Conservation (phyloP, 2,888 invertebrate genomes). For the Mythimna lalbum region DNA sequence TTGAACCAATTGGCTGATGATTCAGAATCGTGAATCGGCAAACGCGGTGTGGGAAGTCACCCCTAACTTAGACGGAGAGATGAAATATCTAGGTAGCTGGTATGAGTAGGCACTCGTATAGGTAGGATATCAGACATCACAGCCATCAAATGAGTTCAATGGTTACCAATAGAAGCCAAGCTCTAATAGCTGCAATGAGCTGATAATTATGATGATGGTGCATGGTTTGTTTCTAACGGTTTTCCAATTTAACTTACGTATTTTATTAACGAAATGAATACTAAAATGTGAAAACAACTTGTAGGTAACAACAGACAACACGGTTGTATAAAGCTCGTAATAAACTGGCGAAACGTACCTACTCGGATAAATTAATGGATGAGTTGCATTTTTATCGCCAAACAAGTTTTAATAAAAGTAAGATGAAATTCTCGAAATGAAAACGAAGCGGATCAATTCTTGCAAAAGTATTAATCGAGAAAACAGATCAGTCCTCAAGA, state of each 20-base stretch:
- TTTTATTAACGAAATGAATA: neutral
- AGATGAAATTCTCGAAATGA: slow-evolving; percentile 18
- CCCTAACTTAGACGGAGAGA: neutral
- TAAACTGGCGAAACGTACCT: neutral
- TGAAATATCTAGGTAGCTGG: neutral
- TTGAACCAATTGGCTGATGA: neutral
- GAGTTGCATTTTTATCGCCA: slow-evolving; percentile 30
- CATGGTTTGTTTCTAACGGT: neutral
- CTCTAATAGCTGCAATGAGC: neutral
- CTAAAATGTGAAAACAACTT: neutral
- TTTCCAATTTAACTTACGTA: neutral
- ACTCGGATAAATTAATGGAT: slow-evolving; percentile 20
- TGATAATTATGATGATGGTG: no score
- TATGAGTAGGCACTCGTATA: no score
- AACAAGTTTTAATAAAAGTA: slow-evolving; percentile 17
- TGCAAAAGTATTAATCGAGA: slow-evolving; percentile 42
- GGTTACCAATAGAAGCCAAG: neutral
- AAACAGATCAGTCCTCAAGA: slow-evolving; percentile 39
- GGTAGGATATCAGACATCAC: neutral
- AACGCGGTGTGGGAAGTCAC: neutral
- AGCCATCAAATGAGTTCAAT: neutral
- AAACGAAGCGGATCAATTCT: slow-evolving; percentile 23
- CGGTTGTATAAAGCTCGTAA: neutral
- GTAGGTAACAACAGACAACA: neutral
- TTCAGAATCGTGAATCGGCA: neutral